Conservation (phyloP, 1,140 invertebrate species). For the Atta texana region DNA sequence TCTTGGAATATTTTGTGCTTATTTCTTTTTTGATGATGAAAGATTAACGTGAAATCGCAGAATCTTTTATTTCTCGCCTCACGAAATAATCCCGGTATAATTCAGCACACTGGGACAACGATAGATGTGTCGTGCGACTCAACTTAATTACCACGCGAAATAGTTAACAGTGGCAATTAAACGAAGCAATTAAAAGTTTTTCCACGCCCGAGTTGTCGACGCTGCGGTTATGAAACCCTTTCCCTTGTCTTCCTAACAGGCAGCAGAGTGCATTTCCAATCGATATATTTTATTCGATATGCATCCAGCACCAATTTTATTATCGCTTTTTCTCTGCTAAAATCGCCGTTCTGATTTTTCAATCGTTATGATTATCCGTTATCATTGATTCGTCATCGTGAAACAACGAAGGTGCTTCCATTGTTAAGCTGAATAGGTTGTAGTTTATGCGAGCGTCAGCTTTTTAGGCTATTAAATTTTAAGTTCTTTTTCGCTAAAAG, state of each 20-base stretch:
- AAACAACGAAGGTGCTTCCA: neutral
- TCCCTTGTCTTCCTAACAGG: neutral
- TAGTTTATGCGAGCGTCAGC: neutral
- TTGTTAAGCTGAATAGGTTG: neutral
- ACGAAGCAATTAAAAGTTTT: constrained; percentile 74
- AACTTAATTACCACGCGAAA: constrained; percentile 62
- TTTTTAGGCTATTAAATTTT: constrained; percentile 27
- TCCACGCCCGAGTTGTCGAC: constrained; percentile 11
- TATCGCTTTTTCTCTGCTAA: neutral
- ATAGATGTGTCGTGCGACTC: constrained; percentile 3
- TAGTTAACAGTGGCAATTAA: constrained; percentile 59
- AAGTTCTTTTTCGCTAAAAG: neutral
- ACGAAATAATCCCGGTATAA: constrained; percentile 55
- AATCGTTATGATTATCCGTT: neutral
- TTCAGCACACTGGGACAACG: constrained; percentile 39
- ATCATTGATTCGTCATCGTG: neutral
- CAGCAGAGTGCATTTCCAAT: constrained; percentile 1
- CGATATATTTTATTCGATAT: constrained; percentile 1
- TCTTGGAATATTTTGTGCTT: neutral
- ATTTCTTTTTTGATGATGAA: constrained; percentile 3
- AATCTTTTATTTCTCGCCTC: neutral
- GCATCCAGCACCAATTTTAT: constrained; percentile 7
- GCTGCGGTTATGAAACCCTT: neutral
- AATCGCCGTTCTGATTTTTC: neutral
- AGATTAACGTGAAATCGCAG: neutral